A percentile compares a stretch with the other conserved stretches of the same genome.
phyloP scores from a whole-genome alignment of 2,888 invertebrate species.

The Seira musarum region DNA sequence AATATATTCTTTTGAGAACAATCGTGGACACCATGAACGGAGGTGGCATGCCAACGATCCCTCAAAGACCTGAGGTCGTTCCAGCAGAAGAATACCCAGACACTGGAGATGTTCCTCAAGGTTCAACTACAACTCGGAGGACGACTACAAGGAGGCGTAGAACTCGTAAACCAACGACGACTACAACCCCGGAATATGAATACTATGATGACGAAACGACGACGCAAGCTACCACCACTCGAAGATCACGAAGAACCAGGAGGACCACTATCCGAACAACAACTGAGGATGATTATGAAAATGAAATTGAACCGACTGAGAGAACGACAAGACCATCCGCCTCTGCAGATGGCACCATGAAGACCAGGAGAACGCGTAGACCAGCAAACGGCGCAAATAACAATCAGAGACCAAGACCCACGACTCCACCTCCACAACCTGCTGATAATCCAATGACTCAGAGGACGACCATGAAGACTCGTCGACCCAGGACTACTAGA shows the following conservation, averaged over 20 bases:
- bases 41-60: constrained; percentile 44
- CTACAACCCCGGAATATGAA: not conserved
- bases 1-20: constrained; percentile 58
- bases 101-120: not conserved
- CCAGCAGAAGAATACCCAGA: not conserved
- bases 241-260: not conserved
- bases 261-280: not conserved
- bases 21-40: constrained; percentile 56
- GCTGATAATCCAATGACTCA: constrained; percentile 15
- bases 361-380: no score
- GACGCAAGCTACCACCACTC: constrained; percentile 19
- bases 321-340: not conserved
- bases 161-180: not conserved
- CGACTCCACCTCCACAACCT: not conserved
- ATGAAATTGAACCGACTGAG: not conserved
- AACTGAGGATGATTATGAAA: not conserved
- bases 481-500: not conserved
- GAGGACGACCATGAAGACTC: no score
- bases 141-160: not conserved
- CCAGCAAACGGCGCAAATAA: no score
- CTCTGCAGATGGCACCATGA: not conserved
- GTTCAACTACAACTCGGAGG: not conserved
- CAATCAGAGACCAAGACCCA: constrained; percentile 7
- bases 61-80: constrained; percentile 47
- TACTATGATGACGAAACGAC: not conserved